Base-by-base conservation (phyloP, 2,113 vertebrate genomes). In the Lutjanus erythropterus region DNA sequence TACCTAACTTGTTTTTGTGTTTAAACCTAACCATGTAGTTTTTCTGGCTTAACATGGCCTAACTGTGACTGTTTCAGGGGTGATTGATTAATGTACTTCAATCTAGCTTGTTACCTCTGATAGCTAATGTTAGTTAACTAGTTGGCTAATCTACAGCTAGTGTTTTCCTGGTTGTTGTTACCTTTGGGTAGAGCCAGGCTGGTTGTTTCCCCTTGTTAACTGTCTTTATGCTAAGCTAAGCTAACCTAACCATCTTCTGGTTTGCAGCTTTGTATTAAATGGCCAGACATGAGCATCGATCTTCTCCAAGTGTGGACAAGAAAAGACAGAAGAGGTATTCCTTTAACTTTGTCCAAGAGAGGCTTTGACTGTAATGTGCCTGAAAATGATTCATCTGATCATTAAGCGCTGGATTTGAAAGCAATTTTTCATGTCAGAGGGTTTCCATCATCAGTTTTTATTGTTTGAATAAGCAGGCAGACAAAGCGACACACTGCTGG, bases 371-470 rank as follows among this genome's bases (percentile, higher is more conserved):
- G 33, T 46, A 60, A 50, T 18, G 5, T 10, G n/a, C 52, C 39
- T 49, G 12, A 50, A 82, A 65, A 74, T 80, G 33, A 87, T 75
- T 14, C 21, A 83, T 83, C n/a, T 72, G 53, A 80, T 75, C 78
- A 68, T 67, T 44, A 75, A 69, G 29, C 6, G 23, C 25, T 15
- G 9, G 12, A 23, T 66, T 44, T 50, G 49, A 59, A 65, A 75
- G 65, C n/a, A 37, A 52, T 27, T 68, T 71, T 76, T 75, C 3
- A 46, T 59, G 27, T 75, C 50, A 62, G 46, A 85, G 16, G 29
- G 41, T 23, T 56, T 83, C 70, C 73, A 44, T 81, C 71, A 55
- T 74, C 55, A 44, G 31, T 47, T 67, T 71, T 70, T 33, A 65
- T 81, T 53, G 46, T 75, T 79, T 73, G n/a, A 58, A 27, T 55